A percentile compares a stretch with the other conserved stretches of the same genome.
Evolutionary conservation across 2,797 vertebrate species (phyloP).

Genomic region (Lycodopsis pacificus): DNA sequence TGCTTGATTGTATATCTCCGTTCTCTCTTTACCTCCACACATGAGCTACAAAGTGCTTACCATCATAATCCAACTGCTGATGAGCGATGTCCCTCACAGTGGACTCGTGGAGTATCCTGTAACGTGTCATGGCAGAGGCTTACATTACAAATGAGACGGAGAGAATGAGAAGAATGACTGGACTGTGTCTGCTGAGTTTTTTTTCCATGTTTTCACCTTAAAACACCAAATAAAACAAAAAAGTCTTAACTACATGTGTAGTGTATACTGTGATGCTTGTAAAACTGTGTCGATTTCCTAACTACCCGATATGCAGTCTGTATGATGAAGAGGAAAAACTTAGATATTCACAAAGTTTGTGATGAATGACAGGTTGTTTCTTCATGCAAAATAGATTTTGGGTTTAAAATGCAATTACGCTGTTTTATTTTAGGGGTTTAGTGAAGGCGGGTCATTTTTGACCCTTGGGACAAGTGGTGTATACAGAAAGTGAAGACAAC

Average conservation of each 20-base stretch:
- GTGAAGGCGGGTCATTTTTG: no score
- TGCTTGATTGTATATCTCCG: constrained; percentile 64
- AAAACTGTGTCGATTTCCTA: not conserved
- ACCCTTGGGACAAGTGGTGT: no score
- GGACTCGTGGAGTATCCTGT: constrained; percentile 51
- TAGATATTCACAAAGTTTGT: no score
- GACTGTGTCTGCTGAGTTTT: constrained; percentile 54
- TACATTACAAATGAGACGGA: constrained; percentile 27
- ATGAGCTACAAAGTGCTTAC: constrained; percentile 65
- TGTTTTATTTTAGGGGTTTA: no score
- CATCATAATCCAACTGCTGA: constrained; percentile 26
- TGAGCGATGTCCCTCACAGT: constrained; percentile 11
- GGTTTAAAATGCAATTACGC: no score
- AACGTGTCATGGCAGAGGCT: constrained; percentile 35
- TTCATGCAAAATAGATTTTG: no score
- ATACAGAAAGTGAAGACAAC: no score
- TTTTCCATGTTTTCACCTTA: constrained; percentile 67
- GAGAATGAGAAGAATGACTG: constrained; percentile 51
- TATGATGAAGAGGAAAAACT: not conserved
- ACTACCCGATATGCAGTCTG: not conserved
- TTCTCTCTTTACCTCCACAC: constrained; percentile 65
- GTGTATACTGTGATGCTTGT: constrained; percentile 34
- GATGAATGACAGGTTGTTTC: no score
- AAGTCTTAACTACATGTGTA: constrained; percentile 46
- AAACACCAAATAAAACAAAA: constrained; percentile 79